Evolutionary conservation across 1,140 invertebrate genomes (phyloP).

Genomic region (Coptotermes formosanus): DNA sequence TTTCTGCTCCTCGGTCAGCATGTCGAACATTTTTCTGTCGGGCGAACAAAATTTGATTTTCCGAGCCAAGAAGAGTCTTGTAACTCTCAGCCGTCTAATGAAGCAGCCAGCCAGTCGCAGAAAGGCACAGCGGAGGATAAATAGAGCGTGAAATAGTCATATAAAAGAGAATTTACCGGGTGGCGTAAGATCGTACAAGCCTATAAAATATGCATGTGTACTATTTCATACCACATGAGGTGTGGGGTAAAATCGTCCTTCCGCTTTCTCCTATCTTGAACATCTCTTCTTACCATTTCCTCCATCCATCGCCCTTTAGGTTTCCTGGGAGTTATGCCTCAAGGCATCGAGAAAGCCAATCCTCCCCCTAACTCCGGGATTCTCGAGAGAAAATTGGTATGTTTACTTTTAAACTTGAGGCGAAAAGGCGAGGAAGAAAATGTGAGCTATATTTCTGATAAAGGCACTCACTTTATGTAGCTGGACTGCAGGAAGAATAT

Average conservation of each 20-base stretch:
- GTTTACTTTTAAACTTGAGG: not conserved
- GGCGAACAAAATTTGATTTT: no score
- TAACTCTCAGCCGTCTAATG: no score
- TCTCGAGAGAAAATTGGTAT: not conserved
- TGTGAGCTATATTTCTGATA: not conserved
- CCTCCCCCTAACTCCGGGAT: not conserved
- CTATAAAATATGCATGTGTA: no score
- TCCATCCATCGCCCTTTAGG: not conserved
- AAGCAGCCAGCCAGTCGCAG: no score
- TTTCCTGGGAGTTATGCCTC: not conserved
- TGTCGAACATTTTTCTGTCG: no score
- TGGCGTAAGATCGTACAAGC: no score
- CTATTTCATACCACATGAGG: no score
- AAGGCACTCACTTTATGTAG: not conserved
- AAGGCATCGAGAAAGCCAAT: not conserved
- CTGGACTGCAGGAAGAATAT: not conserved
- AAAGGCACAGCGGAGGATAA: no score
- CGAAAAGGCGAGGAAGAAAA: not conserved
- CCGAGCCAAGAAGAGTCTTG: no score
- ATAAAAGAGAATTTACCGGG: no score
- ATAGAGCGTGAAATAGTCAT: no score
- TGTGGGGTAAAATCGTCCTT: not conserved
- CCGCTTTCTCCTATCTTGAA: not conserved
- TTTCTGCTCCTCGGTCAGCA: no score
- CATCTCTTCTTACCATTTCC: not conserved